Evolutionary conservation across 30 jellyfish, hydroid and myxozoan species (phyloP).

Genomic region (Phacellophora camtschatica): DNA sequence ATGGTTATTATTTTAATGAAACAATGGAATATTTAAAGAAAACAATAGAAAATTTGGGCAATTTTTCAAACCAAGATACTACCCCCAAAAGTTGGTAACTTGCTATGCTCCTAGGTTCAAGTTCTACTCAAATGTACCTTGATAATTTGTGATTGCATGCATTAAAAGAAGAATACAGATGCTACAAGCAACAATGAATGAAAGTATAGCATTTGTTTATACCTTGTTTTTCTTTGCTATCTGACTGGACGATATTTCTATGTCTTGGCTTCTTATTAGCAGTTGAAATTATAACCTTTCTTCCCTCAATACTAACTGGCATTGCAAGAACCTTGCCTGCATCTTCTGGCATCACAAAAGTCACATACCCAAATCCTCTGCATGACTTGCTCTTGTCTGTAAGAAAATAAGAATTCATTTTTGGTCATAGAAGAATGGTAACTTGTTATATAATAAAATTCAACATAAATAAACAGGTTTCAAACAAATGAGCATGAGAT

Average conservation of each 20-base stretch:
- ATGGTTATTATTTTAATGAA: too few species aligned
- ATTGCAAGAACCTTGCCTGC: conserved; percentile 81
- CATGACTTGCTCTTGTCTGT: conserved; percentile 75
- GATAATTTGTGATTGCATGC: too few species aligned
- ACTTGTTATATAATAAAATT: not conserved
- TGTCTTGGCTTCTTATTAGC: conserved; percentile 87
- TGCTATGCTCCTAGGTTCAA: too few species aligned
- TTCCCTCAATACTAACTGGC: conserved; percentile 14
- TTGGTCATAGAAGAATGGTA: not conserved
- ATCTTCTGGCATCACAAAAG: conserved; percentile 82
- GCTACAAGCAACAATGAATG: not conserved
- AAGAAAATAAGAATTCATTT: not conserved
- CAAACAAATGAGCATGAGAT: too few species aligned
- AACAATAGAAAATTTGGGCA: too few species aligned
- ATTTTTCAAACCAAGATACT: too few species aligned
- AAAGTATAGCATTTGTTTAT: not conserved
- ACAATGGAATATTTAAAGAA: too few species aligned
- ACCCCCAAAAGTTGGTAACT: too few species aligned
- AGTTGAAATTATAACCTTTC: conserved; percentile 52
- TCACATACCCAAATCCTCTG: conserved; percentile 99
- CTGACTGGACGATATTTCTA: conserved; percentile 33
- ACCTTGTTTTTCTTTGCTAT: not conserved
- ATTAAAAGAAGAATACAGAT: not conserved
- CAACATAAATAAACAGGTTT: too few species aligned
- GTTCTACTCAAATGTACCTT: too few species aligned